Base-by-base conservation (phyloP, 2,888 invertebrate species). In the Pterostichus madidus region DNA sequence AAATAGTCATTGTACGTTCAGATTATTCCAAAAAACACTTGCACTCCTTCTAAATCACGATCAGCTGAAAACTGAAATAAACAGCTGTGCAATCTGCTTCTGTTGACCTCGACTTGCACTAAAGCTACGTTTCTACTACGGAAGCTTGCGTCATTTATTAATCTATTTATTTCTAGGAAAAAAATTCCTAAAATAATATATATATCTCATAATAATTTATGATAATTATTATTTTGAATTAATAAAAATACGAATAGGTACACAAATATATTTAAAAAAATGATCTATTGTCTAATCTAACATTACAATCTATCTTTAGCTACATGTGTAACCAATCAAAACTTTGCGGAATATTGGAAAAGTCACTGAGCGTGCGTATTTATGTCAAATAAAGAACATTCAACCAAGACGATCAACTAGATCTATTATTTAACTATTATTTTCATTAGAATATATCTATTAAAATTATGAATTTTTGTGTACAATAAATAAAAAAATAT, bases 1-100 rank as follows among this genome's bases (percentile, higher is more conserved):
- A 83, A 71, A 59, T 59, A 75, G 79, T 75, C 78, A 83, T 79
- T 71, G 53, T 64, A 79, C 59, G 71, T 73, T 83, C 80, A 52
- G 31, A 44, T 73, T 73, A 79, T 49, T 59, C 76, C 35, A 84
- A 75, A 83, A 79, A 75, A 83, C 84, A 83, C 83, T 84, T 61
- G 77, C 75, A 84, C 78, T 76, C 82, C 75, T 53, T 61, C 56
- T 56, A 81, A 81, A 24, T 59, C 59, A 80, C 80, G 77, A 83
- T 84, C 84, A 84, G 84, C 84, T 84, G 84, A 81, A 83, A 84
- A 83, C 84, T 84, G 83, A 84, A 84, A 84, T 84, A 84, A 84
- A 84, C 84, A 84, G 84, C 84, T 84, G 84, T 81, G 81, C 75
- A 75, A 75, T 73, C 80, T 80, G 80, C 80, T 71, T 71, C 68